phyloP scores from a whole-genome alignment of 2,888 invertebrate genomes.

The Criorhina ranunculi region DNA sequence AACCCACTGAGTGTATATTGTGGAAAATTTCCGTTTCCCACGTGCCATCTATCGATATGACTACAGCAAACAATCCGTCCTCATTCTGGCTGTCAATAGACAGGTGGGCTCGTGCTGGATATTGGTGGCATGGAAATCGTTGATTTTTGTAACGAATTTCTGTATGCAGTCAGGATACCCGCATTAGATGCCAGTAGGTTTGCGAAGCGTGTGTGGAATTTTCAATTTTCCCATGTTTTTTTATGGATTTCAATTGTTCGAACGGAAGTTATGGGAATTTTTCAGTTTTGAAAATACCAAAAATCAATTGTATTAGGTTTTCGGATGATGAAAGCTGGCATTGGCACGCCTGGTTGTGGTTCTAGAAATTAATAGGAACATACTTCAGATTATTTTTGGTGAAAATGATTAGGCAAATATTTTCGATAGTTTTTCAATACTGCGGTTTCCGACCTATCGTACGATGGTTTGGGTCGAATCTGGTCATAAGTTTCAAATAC shows the following conservation, averaged over 20 bases:
- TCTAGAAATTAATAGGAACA: too few relatives aligned
- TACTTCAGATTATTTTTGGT: too few relatives aligned
- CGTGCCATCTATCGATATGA: conserved; percentile 65
- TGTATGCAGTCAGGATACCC: conserved; percentile 50
- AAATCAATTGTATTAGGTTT: background rate
- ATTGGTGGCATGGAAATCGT: conserved; percentile 16
- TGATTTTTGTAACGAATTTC: conserved; percentile 56
- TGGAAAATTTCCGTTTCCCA: conserved; percentile 57
- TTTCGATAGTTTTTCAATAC: too few relatives aligned
- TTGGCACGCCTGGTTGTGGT: too few relatives aligned
- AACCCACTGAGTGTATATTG: conserved; percentile 1
- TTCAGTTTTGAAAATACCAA: background rate
- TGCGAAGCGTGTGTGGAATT: conserved; percentile 36
- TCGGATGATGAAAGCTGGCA: too few relatives aligned
- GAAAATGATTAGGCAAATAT: too few relatives aligned
- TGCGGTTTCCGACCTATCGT: too few relatives aligned
- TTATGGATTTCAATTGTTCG: background rate
- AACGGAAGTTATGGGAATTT: background rate
- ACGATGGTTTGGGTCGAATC: too few relatives aligned
- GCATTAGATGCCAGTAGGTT: conserved; percentile 63
- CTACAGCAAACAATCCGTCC: background rate
- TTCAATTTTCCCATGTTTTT: conserved; percentile 42
- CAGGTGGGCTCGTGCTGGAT: conserved; percentile 71
- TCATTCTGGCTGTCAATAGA: conserved; percentile 45
- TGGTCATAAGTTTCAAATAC: too few relatives aligned